A percentile compares a stretch with the other conserved stretches of the same genome.
phyloP scores from a whole-genome alignment of 2,797 vertebrate genomes.

The Varecia variegata region DNA sequence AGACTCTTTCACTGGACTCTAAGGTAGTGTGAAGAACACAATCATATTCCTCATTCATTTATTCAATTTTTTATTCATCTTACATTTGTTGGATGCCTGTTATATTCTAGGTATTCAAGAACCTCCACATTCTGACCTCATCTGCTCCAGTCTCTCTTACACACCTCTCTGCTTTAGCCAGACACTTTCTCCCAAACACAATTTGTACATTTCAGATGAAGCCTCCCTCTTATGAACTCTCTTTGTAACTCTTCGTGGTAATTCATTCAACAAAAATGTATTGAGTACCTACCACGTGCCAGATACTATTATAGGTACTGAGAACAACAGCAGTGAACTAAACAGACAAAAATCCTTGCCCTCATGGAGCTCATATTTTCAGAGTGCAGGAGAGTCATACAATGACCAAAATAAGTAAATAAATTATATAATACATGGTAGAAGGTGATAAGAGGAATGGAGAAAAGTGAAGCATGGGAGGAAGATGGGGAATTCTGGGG shows the following conservation, averaged over 20 bases:
- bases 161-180: not conserved
- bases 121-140: not conserved
- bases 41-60: not conserved
- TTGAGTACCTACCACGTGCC: not conserved
- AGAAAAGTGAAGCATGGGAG: constrained; percentile 11
- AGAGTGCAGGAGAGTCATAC: not conserved
- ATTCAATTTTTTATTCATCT: not conserved
- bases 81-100: not conserved
- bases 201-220: not conserved
- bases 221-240: not conserved
- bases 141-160: not conserved
- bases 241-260: constrained; percentile 8
- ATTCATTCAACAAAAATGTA: constrained; percentile 6
- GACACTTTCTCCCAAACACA: not conserved
- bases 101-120: constrained; percentile 1
- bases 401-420: constrained; percentile 12
- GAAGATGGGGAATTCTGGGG: not conserved
- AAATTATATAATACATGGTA: not conserved
- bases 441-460: not conserved
- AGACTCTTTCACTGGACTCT: not conserved
- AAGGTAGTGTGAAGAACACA: not conserved
- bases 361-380: not conserved
- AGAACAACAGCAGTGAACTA: not conserved
- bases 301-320: not conserved
- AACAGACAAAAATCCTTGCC: not conserved